phyloP scores from a whole-genome alignment of 2,113 vertebrate genomes.

The Excalfactoria chinensis region DNA sequence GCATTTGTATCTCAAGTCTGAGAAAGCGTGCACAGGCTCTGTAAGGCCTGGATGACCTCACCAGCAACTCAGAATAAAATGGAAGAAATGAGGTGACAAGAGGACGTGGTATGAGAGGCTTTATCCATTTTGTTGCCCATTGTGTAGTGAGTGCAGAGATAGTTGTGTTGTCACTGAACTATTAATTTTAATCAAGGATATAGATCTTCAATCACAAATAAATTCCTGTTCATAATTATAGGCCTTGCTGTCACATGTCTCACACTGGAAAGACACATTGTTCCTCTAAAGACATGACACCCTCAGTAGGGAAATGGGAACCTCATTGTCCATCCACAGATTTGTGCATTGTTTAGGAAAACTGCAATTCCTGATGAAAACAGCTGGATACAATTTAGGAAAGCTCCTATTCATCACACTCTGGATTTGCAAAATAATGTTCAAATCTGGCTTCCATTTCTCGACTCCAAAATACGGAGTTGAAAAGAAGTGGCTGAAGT shows the following conservation, averaged over 20 bases:
- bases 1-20: neutral
- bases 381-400: constrained; percentile 6
- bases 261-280: neutral
- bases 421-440: constrained; percentile 3
- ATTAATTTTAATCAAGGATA: neutral
- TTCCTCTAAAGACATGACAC: neutral
- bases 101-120: neutral
- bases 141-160: neutral
- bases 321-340: neutral
- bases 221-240: neutral
- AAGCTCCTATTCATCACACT: neutral
- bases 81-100: neutral
- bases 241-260: neutral
- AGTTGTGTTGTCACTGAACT: neutral
- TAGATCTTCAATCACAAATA: neutral
- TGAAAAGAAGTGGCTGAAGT: constrained; percentile 4
- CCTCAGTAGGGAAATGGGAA: neutral
- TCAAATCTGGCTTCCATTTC: constrained; percentile 14
- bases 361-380: neutral
- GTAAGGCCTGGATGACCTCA: neutral
- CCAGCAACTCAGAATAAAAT: neutral
- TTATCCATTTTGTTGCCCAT: neutral
- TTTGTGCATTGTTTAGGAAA: neutral
- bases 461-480: neutral
- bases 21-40: neutral